Evolutionary conservation across 2,113 vertebrate genomes (phyloP).

Genomic region (Clarias gariepinus): DNA sequence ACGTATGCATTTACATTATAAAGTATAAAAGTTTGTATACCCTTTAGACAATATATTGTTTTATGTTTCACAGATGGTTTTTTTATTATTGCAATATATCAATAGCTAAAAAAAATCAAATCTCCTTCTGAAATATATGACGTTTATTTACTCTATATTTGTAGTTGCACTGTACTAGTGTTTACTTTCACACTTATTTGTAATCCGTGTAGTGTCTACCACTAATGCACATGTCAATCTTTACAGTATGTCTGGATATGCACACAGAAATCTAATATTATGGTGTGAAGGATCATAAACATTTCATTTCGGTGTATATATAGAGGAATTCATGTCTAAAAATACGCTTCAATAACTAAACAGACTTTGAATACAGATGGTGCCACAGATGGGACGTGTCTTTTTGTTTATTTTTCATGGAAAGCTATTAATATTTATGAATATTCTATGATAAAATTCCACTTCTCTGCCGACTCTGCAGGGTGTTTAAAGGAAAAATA

Average conservation of each 20-base stretch:
- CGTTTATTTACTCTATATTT: neutral
- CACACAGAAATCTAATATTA: neutral
- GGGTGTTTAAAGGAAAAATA: neutral
- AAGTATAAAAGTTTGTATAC: neutral
- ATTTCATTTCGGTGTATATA: neutral
- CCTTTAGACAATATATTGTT: neutral
- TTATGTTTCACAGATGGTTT: neutral
- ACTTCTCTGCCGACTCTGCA: neutral
- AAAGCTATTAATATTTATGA: neutral
- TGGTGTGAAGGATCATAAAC: neutral
- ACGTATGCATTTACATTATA: neutral
- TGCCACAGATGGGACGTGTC: neutral
- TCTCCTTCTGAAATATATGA: neutral
- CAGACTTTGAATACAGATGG: neutral
- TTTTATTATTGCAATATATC: neutral
- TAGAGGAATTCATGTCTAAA: neutral
- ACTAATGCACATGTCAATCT: neutral
- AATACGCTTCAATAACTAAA: neutral
- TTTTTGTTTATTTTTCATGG: neutral
- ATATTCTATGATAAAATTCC: neutral
- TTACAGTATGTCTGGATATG: neutral
- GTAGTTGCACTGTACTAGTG: neutral
- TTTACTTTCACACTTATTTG: neutral
- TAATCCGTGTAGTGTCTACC: neutral
- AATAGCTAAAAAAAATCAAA: neutral